Evolutionary conservation across 2,797 vertebrate species (phyloP), one percentile per base, ranked within the genome.

Genomic region (Thamnophis elegans): DNA sequence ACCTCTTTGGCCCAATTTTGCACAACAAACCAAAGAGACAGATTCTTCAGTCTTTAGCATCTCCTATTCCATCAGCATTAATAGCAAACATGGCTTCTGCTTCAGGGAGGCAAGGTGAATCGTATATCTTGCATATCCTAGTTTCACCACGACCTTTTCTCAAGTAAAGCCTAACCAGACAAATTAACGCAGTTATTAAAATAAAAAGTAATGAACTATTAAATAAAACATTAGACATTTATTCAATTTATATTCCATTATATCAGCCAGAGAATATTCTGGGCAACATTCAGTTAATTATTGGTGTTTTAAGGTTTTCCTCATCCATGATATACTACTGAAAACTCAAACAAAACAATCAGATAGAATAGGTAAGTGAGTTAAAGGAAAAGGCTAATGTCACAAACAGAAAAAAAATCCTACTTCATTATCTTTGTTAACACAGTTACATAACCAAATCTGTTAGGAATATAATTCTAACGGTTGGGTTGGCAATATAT

Each of bases 11-110:
- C 85, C 26, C 86, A 20, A 93, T 51, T 88, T 65, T 6, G 32
- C 87, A n/a, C 85, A 54, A 62, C 3, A 28, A 4, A 13, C 60
- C 55, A 86, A 22, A 85, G 0, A 51, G 54, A 42, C 2, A 0
- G 0, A 51, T 14, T 11, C 68, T 56, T 99, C 97, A 99, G 97
- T 99, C 99, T 95, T 99, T 99, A 89, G 99, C 99, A 25, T 99
- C 99, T 1, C 99, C 99, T 54, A 99, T 98, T 36, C 99, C 99
- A 0, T 99, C 99, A 0, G 99, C 95, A 20, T 99, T 99, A 32
- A 99, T 99, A 65, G 99, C 99, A 93, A 99, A 99, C 99, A 99
- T 99, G 28, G 99, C 99, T 92, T 99, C 99, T 0, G 99, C 98
- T 97, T 99, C 99, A 0, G 99, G 99, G 60, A 99, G 98, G 92